A percentile compares a stretch with the other conserved stretches of the same genome.
phyloP scores from a whole-genome alignment of 2,113 vertebrate species.

The Pomatostomus ruficeps region DNA sequence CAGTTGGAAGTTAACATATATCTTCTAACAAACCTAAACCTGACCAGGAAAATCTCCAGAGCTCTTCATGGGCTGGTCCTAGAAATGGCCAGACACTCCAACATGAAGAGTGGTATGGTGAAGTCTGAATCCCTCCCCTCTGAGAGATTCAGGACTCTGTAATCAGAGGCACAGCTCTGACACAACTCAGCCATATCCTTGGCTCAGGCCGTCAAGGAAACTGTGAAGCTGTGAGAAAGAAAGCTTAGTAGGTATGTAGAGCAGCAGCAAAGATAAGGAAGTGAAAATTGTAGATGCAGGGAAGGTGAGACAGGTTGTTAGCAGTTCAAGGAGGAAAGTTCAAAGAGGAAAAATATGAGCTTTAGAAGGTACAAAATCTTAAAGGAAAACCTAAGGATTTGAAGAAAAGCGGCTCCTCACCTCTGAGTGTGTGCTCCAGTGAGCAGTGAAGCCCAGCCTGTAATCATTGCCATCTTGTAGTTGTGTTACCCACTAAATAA shows the following conservation, averaged over 20 bases:
- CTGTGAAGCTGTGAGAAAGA: not conserved
- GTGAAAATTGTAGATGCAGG: not conserved
- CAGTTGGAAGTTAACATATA: not conserved
- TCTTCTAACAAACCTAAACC: not conserved
- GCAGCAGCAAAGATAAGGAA: not conserved
- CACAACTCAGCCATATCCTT: not conserved
- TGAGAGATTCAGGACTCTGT: not conserved
- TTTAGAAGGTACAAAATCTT: not conserved
- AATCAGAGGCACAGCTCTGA: not conserved
- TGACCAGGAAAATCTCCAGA: not conserved
- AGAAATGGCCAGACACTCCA: not conserved
- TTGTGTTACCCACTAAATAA: not conserved
- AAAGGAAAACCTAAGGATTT: not conserved
- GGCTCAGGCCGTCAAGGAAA: not conserved
- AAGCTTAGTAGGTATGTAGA: not conserved
- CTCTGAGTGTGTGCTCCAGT: not conserved
- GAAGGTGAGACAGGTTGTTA: not conserved
- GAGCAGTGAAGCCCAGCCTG: not conserved
- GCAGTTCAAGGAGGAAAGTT: not conserved
- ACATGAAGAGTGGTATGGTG: not conserved
- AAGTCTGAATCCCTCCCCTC: not conserved
- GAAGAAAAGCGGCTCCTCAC: not conserved
- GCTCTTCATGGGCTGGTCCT: not conserved
- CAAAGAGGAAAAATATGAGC: not conserved
- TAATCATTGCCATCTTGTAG: not conserved